Base-by-base conservation (phyloP, 2,797 vertebrate genomes). In the Halcyon smyrnensis region DNA sequence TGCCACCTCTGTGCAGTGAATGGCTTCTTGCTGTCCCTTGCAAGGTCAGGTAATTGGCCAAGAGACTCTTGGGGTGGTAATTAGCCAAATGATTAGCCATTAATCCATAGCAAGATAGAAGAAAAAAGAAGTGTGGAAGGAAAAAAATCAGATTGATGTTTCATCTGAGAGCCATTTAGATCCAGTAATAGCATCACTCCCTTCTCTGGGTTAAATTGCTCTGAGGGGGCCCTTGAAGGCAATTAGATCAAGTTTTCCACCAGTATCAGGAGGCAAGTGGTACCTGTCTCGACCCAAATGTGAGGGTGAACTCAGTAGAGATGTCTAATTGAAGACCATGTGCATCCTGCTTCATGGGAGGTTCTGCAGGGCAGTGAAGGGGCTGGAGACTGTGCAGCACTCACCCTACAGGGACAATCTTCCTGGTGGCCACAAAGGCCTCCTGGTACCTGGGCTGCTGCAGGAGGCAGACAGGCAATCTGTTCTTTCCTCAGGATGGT, bases 101-200 rank as follows among this genome's bases (percentile, higher is more conserved):
- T 95, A 94, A 95, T 96, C 95, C 86, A 15, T 37, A 70, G 84
- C 51, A 34, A 95, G 86, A 89, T 80, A 87, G 95, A n/a, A 94
- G 62, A 30, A 90, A 75, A 93, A 78, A 68, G 68, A 83, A 75
- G 57, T 21, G 23, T 45, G 57, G 11, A 27, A 8, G 21, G 62
- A 67, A 53, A 59, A 59, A 59, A 34, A 56, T 8, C 80, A 91
- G 92, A 93, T 56, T 89, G 90, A 88, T 84, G 70, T 62, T 91
- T 81, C 81, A 76, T 36, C 77, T 64, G 88, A 90, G 92, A 71
- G 85, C 71, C 14, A 10, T 51, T 92, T 80, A 45, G 68, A 73
- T 87, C 43, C 57, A 69, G 64, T 71, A 75, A 87, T 36, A 56
- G 71, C 88, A 80, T 86, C 46, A 1, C 19, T 84, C n/a, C 57